Conservation (phyloP, 2,888 invertebrate genomes). For the Zeuzera pyrina region DNA sequence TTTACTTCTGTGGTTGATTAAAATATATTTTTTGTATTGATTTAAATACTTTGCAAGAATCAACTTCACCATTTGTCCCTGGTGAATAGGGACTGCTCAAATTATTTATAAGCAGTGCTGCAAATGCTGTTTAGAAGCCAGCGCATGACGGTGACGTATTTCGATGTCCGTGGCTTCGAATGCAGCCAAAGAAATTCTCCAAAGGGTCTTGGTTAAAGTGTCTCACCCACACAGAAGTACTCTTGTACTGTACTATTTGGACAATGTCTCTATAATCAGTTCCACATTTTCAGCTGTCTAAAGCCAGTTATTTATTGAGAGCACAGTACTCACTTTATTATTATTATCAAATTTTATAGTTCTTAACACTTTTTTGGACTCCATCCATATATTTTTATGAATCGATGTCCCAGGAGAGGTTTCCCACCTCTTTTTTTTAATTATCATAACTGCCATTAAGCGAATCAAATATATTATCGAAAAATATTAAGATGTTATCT, state of each 20-base stretch:
- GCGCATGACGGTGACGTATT: constrained; percentile 5
- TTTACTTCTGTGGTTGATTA: neutral
- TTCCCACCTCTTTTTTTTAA: neutral
- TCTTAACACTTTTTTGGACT: neutral
- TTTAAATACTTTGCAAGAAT: constrained; percentile 3
- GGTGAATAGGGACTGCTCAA: constrained; percentile 4
- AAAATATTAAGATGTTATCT: constrained; percentile 1
- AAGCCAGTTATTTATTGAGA: neutral
- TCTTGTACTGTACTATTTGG: constrained; percentile 5
- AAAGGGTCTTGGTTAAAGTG: constrained; percentile 10
- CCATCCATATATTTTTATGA: neutral
- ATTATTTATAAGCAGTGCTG: constrained; percentile 6
- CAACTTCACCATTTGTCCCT: constrained; percentile 5
- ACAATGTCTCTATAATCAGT: constrained; percentile 4
- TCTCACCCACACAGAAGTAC: constrained; percentile 6
- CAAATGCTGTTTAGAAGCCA: constrained; percentile 6
- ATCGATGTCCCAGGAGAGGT: neutral
- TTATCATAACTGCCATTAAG: neutral
- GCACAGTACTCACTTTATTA: neutral
- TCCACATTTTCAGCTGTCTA: constrained; percentile 1
- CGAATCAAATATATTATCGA: constrained; percentile 1
- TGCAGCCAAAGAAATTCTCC: constrained; percentile 8
- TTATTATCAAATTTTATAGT: neutral
- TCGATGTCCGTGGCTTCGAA: constrained; percentile 7
- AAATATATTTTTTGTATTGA: neutral